These are phyloP conservation scores for Erythrolamprus reginae DNA, from an alignment of 2,113 vertebrate species.

Conservation along the genomic window DNA sequence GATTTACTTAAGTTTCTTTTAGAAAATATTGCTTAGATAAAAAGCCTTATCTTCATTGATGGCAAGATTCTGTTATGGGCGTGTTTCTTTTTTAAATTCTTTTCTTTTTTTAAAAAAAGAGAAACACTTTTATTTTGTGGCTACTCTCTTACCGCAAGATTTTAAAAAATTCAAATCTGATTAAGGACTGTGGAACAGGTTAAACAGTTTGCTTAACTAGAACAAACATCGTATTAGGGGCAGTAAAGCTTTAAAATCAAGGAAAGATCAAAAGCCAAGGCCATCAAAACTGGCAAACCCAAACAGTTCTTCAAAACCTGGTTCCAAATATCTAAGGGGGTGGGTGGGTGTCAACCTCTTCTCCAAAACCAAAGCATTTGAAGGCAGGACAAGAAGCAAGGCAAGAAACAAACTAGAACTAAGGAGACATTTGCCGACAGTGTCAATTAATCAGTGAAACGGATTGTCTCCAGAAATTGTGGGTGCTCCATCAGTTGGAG, in stretches of 20 bases:
- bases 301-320: not conserved
- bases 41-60: not conserved
- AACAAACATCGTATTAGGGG: not conserved
- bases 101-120: not conserved
- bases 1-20: not conserved
- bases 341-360: not conserved
- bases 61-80: not conserved
- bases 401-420: not conserved
- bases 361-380: not conserved
- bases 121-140: not conserved
- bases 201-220: not conserved
- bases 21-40: not conserved
- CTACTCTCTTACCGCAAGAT: fast-evolving
- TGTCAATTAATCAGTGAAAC: not conserved
- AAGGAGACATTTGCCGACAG: not conserved
- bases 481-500: not conserved
- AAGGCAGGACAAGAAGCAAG: not conserved
- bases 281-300: not conserved
- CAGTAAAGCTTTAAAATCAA: not conserved
- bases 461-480: not conserved
- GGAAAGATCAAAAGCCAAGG: not conserved
- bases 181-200: not conserved
- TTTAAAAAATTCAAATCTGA: not conserved
- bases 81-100: not conserved
- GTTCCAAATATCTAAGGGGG: not conserved